These are phyloP conservation scores for Ennomos quercinarius DNA, from an alignment of 2,888 invertebrate genomes.

Conservation along the genomic window DNA sequence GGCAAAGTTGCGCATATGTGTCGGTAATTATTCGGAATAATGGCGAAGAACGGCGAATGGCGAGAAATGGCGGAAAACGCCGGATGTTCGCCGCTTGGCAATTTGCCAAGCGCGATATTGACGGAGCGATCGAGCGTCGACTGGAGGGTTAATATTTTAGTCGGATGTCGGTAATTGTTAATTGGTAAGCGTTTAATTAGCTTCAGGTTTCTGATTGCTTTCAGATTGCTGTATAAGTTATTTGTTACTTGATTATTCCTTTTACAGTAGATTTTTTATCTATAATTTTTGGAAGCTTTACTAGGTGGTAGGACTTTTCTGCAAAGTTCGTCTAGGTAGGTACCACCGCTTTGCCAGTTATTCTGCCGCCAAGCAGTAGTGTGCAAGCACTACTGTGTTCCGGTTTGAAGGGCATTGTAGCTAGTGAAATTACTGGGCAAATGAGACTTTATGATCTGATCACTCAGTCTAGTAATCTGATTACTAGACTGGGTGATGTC, in stretches of 20 bases:
- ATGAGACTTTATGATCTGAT: no score
- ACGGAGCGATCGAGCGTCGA: constrained; percentile 7
- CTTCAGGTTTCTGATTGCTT: constrained; percentile 13
- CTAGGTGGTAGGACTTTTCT: no score
- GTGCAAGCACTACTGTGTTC: no score
- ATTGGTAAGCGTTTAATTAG: constrained; percentile 19
- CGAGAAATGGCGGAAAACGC: constrained; percentile 13
- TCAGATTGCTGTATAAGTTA: constrained; percentile 5
- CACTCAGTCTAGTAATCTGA: no score
- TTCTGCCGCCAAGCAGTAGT: no score
- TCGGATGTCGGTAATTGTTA: constrained; percentile 20
- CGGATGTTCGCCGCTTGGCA: constrained; percentile 18
- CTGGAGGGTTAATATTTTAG: constrained; percentile 10
- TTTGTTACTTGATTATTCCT: not conserved
- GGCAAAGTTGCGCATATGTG: constrained; percentile 38
- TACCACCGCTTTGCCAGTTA: no score
- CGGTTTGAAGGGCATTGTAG: no score
- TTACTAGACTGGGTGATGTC: no score
- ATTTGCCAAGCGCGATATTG: constrained; percentile 9
- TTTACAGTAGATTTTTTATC: no score
- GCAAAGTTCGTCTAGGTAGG: no score
- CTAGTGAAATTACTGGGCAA: no score
- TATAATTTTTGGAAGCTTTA: no score
- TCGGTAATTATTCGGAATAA: constrained; percentile 45
- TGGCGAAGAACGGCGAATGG: constrained; percentile 24